These are phyloP conservation scores for Notamacropus eugenii DNA, from an alignment of 2,797 vertebrate species.

Conservation along the genomic window DNA sequence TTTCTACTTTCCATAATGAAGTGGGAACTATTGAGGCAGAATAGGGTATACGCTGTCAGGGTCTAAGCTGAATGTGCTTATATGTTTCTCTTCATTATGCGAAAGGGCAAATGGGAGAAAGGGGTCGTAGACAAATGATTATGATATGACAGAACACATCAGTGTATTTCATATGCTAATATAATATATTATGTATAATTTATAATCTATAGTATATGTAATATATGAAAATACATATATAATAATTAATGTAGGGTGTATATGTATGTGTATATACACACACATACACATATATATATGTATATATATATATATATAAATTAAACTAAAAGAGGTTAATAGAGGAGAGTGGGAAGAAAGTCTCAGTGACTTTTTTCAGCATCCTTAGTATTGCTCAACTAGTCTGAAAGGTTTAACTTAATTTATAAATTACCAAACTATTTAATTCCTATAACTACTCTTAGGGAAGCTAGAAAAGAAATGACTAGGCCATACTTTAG, in stretches of 20 bases:
- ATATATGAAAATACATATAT: neutral
- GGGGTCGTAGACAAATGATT: neutral
- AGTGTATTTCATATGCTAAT: neutral
- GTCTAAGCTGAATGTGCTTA: neutral
- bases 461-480: neutral
- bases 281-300: rapidly evolving
- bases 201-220: neutral
- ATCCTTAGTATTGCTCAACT: neutral
- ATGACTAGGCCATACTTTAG: neutral
- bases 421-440: neutral
- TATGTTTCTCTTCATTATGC: neutral
- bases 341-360: neutral
- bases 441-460: neutral
- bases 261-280: too few relatives aligned
- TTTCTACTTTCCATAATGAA: neutral
- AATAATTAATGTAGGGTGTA: neutral
- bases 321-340: neutral
- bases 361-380: neutral
- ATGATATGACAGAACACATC: neutral
- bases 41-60: neutral
- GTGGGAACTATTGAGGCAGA: neutral
- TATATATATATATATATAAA: neutral
- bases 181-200: neutral
- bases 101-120: neutral
- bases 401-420: neutral